Evolutionary conservation across 2,797 vertebrate genomes (phyloP).

Genomic region (Nyctibius grandis): DNA sequence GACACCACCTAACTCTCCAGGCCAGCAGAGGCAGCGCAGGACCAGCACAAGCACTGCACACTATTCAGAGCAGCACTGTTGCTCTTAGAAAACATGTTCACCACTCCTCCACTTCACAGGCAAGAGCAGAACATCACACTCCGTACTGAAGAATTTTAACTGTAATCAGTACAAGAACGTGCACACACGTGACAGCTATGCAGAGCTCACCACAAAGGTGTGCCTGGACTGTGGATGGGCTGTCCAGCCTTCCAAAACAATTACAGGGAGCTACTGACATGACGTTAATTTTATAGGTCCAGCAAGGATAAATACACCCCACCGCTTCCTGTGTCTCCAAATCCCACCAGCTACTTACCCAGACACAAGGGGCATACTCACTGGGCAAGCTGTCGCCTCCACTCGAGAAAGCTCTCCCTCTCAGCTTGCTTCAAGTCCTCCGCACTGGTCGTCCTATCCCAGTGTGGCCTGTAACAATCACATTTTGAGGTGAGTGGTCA

Average conservation of each 20-base stretch:
- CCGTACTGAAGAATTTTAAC: neutral
- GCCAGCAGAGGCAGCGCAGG: rapidly evolving
- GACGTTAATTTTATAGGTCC: rapidly evolving
- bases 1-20: neutral
- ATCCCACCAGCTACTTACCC: neutral
- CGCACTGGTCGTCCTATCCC: constrained; percentile 87
- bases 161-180: neutral
- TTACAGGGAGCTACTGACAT: neutral
- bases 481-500: neutral
- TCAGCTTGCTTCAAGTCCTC: constrained; percentile 86
- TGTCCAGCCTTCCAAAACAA: neutral
- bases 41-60: neutral
- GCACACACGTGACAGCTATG: neutral
- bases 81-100: neutral
- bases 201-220: neutral
- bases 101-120: neutral
- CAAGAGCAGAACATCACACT: neutral
- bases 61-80: neutral
- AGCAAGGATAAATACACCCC: neutral
- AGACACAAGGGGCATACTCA: constrained; percentile 61
- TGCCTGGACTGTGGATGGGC: neutral
- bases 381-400: constrained; percentile 90
- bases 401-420: constrained; percentile 89
- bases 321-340: neutral
- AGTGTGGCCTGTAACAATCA: constrained; percentile 78